Evolutionary conservation across 2,797 vertebrate species (phyloP), one percentile per base, ranked within the genome.

Genomic region (Chiroxiphia lanceolata): DNA sequence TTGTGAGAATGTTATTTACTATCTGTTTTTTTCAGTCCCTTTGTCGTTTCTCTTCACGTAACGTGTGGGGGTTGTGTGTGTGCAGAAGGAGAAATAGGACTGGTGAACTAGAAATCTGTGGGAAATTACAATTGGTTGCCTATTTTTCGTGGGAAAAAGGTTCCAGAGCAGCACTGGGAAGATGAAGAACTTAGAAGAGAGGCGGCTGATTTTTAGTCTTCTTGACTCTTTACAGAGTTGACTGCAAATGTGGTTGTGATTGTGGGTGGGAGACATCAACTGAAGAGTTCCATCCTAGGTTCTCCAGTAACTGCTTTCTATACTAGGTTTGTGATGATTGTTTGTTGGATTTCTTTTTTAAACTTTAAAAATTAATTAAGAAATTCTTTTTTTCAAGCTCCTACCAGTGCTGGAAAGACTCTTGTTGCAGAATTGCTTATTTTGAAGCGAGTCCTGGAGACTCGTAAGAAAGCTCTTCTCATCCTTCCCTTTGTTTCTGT

Each of bases 341-440:
- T 51, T 77, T 21, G 29, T 76, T 79, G 13, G 22, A 51, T 51
- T 45, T 87, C 34, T 7, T 44, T 61, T 61, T 54, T 36, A 33
- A 69, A 48, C 16, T 38, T 91, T 17, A 72, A 75, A 94, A 81
- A 59, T 81, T 68, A 60, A n/a, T 71, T 91, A 68, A 11, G 15
- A 38, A 13, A 51, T 23, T 50, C 45, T 42, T 38, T 6, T 8
- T 3, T 1, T 3, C 21, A 60, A 90, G 99, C 99, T 92, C 99
- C 99, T 50, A 99, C 99, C 31, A 99, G 99, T 97, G 99, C 99
- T 80, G 99, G 99, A 45, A 99, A 99, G 98, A 99, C 99, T 40
- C 98, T 99, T 75, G 99, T 99, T 71, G 99, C 99, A 33, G 99
- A 99, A 96, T 97, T 99, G 96, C 98, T 99, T 82, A 98, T 99